Evolutionary conservation across 2,888 invertebrate genomes (phyloP), one percentile per base, ranked within the genome.

Genomic region (Nebria salina): DNA sequence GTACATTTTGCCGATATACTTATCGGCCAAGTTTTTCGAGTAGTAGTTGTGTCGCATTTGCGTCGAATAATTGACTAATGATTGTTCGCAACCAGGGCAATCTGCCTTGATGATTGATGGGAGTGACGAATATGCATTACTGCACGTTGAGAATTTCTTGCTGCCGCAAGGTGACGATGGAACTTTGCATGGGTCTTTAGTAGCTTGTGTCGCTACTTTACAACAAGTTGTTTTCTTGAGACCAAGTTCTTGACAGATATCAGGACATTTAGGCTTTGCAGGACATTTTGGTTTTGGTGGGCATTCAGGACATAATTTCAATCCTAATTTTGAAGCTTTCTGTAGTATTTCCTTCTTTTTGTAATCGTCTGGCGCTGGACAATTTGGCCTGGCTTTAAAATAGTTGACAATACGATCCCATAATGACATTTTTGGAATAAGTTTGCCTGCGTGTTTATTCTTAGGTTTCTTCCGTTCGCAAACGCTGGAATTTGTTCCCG

Each of bases 301-400:
- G 8, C 54, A 54, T 11, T 54, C 11, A 13, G 54, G 54, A 64
- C 85, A 84, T 0, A 87, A 80, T 20, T 85, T 82, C 42, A 87
- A 82, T 26, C 88, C 88, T 4, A 86, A 87, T 82, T 85, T 86
- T 77, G 86, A 85, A 0, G 87, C 87, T 72, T 86, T 85, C 13
- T 84, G 83, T 64, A 82, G 83, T 9, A 87, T 82, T 54, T 85
- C 84, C 76, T 85, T 85, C 72, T 84, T 86, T 75, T 85, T 86
- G 83, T 85, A 86, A 74, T 87, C 87, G 34, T 85, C 87, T 0
- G 87, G 86, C 4, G 85, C 75, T 1, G 88, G 88, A 83, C 87
- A 87, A 74, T 85, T 84, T 0, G 86, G 87, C 82, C 86, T 84
- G 1, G 88, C 87, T 82, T 86, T 87, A 82, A 88, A 88, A 83